Evolutionary conservation across 2,113 vertebrate genomes (phyloP), one percentile per base, ranked within the genome.

Genomic region (Ictalurus punctatus): DNA sequence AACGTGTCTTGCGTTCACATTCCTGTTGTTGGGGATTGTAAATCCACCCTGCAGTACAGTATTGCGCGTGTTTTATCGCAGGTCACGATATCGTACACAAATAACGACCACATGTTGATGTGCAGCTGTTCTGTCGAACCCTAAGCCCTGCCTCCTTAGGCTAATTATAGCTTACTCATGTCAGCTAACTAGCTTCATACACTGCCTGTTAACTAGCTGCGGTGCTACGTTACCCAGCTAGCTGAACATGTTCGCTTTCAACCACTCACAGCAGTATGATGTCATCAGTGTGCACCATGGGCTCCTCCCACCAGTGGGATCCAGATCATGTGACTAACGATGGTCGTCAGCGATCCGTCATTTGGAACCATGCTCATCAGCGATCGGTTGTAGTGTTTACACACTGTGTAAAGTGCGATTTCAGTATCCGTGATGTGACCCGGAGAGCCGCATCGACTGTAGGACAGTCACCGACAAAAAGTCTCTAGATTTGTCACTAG

Each of bases 1-100:
- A 73, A 73, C 25, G 84, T 71, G 37, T 85, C 84, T 83, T 61
- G 14, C 69, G 30, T 86, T 86, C 52, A 86, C 85, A 86, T 86
- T 86, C 71, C 34, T 86, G 85, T 59, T 6, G 56, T 58, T 73
- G 16, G 6, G 84, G 67, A 58, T 56, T 86, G 56, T 40, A 74
- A 74, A 86, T 74, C 78, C 6, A 27, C 13, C 69, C 85, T 44
- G 54, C 52, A 54, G 52, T 69, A 14, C 27, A 86, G 40, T 56
- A 58, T 37, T 37, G 40, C 48, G 30, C 37, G 69, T 74, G 48
- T 37, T 37, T 85, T 85, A 34, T 85, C n/a, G 65, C 65, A 21
- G 63, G 65, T 71, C 48, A 25, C 6, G 25, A 56, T 85, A 52
- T 69, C 16, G 17, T 73, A 54, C 19, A 48, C 52, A 85, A 54